A percentile compares a stretch with the other conserved stretches of the same genome.
Evolutionary conservation across 2,113 vertebrate genomes (phyloP).

Genomic region (Speoplatyrhinus poulsoni): DNA sequence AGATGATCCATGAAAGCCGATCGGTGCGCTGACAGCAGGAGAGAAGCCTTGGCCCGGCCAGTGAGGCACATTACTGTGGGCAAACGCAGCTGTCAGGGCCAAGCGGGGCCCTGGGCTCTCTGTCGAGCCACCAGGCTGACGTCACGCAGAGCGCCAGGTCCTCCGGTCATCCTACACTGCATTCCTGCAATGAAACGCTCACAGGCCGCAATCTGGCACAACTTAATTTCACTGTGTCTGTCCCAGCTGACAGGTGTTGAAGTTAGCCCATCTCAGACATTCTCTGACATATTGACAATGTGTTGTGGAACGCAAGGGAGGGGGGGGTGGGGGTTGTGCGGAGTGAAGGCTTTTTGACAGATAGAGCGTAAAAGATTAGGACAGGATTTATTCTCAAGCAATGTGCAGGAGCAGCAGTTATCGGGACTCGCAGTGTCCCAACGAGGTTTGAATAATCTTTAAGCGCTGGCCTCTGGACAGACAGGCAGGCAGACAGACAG

Average conservation of each 20-base stretch:
- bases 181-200: slow-evolving; percentile 59
- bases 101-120: slow-evolving; percentile 67
- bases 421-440: slow-evolving; percentile 64
- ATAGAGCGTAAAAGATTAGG: slow-evolving; percentile 72
- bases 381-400: slow-evolving; percentile 67
- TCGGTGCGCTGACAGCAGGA: slow-evolving; percentile 71
- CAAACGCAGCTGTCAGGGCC: slow-evolving; percentile 72
- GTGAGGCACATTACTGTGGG: slow-evolving; percentile 65
- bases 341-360: slow-evolving; percentile 68
- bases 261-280: slow-evolving; percentile 68
- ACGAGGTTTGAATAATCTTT: slow-evolving; percentile 69
- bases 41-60: slow-evolving; percentile 65
- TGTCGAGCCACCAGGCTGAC: slow-evolving; percentile 69
- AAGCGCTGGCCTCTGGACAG: slow-evolving; percentile 48
- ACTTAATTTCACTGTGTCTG: slow-evolving; percentile 57
- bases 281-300: slow-evolving; percentile 68
- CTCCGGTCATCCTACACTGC: slow-evolving; percentile 66
- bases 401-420: slow-evolving; percentile 61
- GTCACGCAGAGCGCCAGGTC: slow-evolving; percentile 58
- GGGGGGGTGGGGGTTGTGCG: neutral
- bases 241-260: slow-evolving; percentile 71
- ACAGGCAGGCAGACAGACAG: slow-evolving; percentile 49
- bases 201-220: slow-evolving; percentile 56
- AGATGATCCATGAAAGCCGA: slow-evolving; percentile 78
- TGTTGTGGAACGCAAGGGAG: slow-evolving; percentile 54